Evolutionary conservation across 2,888 invertebrate genomes (phyloP).

Genomic region (Timema cristinae): DNA sequence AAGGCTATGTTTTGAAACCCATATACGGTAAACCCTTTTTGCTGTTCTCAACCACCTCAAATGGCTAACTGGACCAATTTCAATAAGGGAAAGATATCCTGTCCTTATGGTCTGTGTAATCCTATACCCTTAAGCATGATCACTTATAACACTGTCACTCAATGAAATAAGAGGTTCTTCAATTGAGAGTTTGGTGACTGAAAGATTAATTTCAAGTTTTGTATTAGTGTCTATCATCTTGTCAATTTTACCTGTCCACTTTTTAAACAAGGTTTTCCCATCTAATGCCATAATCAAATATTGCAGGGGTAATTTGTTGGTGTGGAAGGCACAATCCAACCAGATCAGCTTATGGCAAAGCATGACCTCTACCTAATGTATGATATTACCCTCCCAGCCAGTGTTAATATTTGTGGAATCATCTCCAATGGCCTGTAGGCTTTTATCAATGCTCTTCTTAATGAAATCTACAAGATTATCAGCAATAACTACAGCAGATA

Average conservation of each 20-base stretch:
- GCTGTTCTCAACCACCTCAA: slow-evolving; percentile 1
- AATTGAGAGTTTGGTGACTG: too few relatives aligned
- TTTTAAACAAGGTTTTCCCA: too few relatives aligned
- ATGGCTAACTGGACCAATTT: slow-evolving; percentile 20
- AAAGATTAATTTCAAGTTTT: too few relatives aligned
- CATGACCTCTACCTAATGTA: slow-evolving; percentile 1
- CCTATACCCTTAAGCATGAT: slow-evolving; percentile 19
- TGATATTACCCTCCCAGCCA: slow-evolving; percentile 1
- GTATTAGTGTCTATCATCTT: too few relatives aligned
- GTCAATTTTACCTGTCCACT: too few relatives aligned
- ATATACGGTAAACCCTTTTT: not conserved
- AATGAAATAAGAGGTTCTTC: not conserved
- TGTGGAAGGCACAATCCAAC: not conserved
- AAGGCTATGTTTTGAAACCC: slow-evolving; percentile 17
- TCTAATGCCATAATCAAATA: too few relatives aligned
- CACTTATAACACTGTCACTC: slow-evolving; percentile 13
- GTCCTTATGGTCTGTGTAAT: slow-evolving; percentile 17
- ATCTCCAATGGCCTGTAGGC: slow-evolving; percentile 12
- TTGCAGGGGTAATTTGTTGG: too few relatives aligned
- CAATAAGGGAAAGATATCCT: slow-evolving; percentile 6
- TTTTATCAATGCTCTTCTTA: slow-evolving; percentile 18
- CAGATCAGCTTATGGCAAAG: not conserved
- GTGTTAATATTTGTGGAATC: slow-evolving; percentile 2
- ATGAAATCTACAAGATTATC: slow-evolving; percentile 16
- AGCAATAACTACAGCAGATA: slow-evolving; percentile 18